Evolutionary conservation across 2,113 vertebrate species (phyloP), one percentile per base, ranked within the genome.

Genomic region (Camelus dromedarius): DNA sequence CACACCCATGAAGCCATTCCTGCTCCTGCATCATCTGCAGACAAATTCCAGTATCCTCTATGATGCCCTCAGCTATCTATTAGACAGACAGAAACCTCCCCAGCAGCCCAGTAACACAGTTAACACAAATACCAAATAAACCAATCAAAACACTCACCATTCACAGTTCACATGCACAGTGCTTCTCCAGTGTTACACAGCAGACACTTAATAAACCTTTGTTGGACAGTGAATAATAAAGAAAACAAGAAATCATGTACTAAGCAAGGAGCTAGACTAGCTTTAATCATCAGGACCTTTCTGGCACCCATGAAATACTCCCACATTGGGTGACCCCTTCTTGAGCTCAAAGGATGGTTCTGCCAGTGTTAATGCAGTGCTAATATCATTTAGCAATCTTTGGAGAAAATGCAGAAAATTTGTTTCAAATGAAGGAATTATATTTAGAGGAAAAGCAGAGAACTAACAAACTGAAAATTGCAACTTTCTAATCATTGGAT

Each of bases 391-490:
- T 70, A 95, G 48, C 38, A 70, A 60, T 4, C 38, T 82, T 35
- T 66, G 26, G 22, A 70, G 48, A 84, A 77, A 92, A 89, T 80
- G 26, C 22, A 56, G 58, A 69, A 86, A 94, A 60, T 26, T 0
- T 84, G 5, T 79, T 83, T 35, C 66, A 81, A 93, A 88, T 75
- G 16, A 76, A 91, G 35, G 32, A 93, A 75, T 80, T 83, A 54
- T 46, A 92, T 82, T 77, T 60, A 54, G 32, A 84, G 26, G 20
- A 93, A 95, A 83, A 46, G 52, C 48, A 92, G 42, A 93, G 32
- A 93, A 69, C 13, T 6, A 91, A 56, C 9, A 46, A 82, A 73
- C 12, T 73, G 66, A 69, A 91, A 70, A 66, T 20, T 83, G 15
- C 48, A 92, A 73, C 62, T 75, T 89, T 80, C 69, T 73, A 60